Percentiles rank a stretch among this genome's conserved stretches.
phyloP scores from a whole-genome alignment of 1,140 invertebrate genomes.

The Pinna nobilis region DNA sequence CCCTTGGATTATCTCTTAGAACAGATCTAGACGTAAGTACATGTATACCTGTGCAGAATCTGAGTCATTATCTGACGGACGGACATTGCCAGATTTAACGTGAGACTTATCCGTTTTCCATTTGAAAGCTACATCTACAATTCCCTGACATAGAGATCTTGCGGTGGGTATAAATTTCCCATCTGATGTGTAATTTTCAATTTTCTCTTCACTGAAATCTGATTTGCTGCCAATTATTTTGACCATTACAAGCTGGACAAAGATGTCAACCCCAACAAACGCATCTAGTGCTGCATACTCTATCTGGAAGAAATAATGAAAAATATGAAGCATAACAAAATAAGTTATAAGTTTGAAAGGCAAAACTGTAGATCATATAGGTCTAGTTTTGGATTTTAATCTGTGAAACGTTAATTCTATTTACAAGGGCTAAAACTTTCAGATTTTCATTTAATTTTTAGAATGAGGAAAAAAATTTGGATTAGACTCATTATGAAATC shows the following conservation, averaged over 20 bases:
- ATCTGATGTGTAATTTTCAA: slow-evolving; percentile 5
- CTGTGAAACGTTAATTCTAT: neutral
- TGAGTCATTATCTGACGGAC: too few relatives aligned
- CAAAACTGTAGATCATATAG: neutral
- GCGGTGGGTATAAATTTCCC: slow-evolving; percentile 34
- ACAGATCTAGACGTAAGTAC: too few relatives aligned
- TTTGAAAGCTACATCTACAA: slow-evolving; percentile 50
- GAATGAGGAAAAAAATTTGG: too few relatives aligned
- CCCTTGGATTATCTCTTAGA: too few relatives aligned
- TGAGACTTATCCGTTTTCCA: too few relatives aligned
- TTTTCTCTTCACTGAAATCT: slow-evolving; percentile 7
- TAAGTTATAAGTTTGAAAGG: neutral
- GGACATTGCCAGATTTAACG: too few relatives aligned
- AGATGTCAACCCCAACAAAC: slow-evolving; percentile 82
- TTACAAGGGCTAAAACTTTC: neutral
- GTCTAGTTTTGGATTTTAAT: neutral
- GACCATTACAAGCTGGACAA: slow-evolving; percentile 67
- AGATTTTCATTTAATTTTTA: too few relatives aligned
- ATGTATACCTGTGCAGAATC: too few relatives aligned
- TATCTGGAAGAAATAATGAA: slow-evolving; percentile 76
- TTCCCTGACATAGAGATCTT: slow-evolving; percentile 60
- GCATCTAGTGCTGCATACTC: slow-evolving; percentile 85
- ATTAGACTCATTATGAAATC: too few relatives aligned
- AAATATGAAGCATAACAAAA: neutral
- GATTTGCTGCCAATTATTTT: slow-evolving; percentile 44